Base-by-base conservation (phyloP, 2,888 invertebrate genomes). In the Eupithecia vulgata region DNA sequence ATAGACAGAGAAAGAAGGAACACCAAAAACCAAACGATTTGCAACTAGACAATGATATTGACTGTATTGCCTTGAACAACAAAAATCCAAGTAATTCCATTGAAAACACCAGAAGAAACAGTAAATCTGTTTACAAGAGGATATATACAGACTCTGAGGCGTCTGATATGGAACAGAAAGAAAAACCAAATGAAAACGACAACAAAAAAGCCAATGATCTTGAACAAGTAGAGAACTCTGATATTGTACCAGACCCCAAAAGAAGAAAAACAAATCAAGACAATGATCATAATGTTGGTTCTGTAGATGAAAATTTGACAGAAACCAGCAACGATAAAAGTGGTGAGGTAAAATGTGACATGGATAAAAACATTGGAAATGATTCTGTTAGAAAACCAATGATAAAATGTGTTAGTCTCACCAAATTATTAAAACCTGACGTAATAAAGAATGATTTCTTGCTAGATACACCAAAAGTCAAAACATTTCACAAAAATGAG, bases 361-460 rank as follows among this genome's bases (percentile, higher is more conserved):
- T 1, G 12, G 21, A n/a, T 6, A 25, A 25, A 61, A 61, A 34
- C 8, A 61, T 34, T 61, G 34, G 0, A n/a, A 45, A 64, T 57
- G n/a, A 13, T 68, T 30, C 52, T 30, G 59, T 76, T 67, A 74
- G 61, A 68, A 90, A 84, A 78, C 88, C 91, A 10, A 42, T 89
- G 4, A 88, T 94, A 67, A 93, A 93, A 83, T 93, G 93, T 90
- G 91, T 94, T 13, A 91, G 86, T 81, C 83, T 94, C 37, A 88
- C 76, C 66, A 92, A 91, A 81, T 82, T 94, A 78, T 82, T 93
- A 1, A 92, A 90, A 81, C 89, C 91, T 62, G 84, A 90, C 79
- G 42, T 86, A n/a, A 30, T 83, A 71, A 17, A 71, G 70, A 73
- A 71, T 67, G 70, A 21, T 61, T 15, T 0, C 3, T 64, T 17